Percentiles rank a stretch among this genome's conserved stretches.
Conservation (phyloP, 1,140 invertebrate genomes). For the Atta colombica region DNA sequence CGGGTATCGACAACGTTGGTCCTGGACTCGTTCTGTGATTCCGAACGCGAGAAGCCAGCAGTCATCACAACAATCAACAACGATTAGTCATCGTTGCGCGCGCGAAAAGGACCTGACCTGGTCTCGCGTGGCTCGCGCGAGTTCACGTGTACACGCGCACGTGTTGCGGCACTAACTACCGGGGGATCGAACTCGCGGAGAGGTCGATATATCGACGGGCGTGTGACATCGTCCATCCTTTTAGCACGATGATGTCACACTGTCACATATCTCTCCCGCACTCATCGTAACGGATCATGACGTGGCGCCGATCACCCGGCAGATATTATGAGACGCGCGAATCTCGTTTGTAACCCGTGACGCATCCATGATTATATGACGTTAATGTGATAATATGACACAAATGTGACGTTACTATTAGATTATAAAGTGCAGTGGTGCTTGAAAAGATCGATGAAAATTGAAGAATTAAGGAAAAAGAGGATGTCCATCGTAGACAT, state of each 20-base stretch:
- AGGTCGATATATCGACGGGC: slow-evolving; percentile 21
- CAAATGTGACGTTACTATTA: slow-evolving; percentile 62
- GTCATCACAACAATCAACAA: slow-evolving; percentile 72
- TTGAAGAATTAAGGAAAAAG: not conserved
- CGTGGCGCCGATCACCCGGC: slow-evolving; percentile 66
- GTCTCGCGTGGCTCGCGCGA: not conserved
- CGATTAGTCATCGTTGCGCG: slow-evolving; percentile 65
- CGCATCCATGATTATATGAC: slow-evolving; percentile 35
- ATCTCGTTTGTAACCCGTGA: slow-evolving; percentile 71
- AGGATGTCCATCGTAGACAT: too few species aligned
- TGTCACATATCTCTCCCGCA: slow-evolving; percentile 25
- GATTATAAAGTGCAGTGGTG: not conserved
- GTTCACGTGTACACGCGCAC: not conserved
- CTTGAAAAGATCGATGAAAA: not conserved
- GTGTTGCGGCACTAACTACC: not conserved
- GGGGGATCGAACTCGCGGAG: slow-evolving; percentile 34
- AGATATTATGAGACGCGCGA: slow-evolving; percentile 64
- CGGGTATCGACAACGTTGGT: not conserved
- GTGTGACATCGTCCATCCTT: slow-evolving; percentile 67
- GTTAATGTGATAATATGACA: too few species aligned
- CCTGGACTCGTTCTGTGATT: slow-evolving; percentile 5
- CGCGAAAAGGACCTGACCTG: slow-evolving; percentile 54
- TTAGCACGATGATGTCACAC: slow-evolving; percentile 75
- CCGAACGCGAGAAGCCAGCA: slow-evolving; percentile 33
- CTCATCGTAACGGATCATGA: slow-evolving; percentile 76